These are phyloP conservation scores for Lontra canadensis DNA, from an alignment of 2,113 vertebrate species.

Conservation along the genomic window DNA sequence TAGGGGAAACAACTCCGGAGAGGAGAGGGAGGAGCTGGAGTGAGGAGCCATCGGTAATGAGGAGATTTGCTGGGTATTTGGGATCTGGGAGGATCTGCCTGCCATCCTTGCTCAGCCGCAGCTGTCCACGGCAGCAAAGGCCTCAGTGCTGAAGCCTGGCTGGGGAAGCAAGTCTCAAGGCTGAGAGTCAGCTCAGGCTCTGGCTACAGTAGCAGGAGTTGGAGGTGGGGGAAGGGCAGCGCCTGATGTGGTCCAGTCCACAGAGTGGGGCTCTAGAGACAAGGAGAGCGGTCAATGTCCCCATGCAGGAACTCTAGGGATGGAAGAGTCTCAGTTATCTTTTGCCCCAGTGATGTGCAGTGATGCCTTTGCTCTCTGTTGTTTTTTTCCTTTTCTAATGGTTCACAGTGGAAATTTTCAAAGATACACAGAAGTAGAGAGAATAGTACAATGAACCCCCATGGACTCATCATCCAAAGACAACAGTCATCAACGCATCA, in stretches of 20 bases:
- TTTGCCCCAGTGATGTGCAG: not conserved
- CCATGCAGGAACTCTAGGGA: not conserved
- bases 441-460: not conserved
- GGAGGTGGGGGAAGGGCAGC: no score
- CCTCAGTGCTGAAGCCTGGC: not conserved
- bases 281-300: not conserved
- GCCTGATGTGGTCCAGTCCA: not conserved
- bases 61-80: not conserved
- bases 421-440: not conserved
- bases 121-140: no score
- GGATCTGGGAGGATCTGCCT: not conserved
- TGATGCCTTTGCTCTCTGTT: not conserved
- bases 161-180: not conserved
- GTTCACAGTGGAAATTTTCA: not conserved
- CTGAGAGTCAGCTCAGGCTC: not conserved
- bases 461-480: not conserved
- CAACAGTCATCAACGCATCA: not conserved
- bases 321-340: fast-evolving
- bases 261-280: not conserved
- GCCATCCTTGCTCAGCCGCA: not conserved
- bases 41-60: no score
- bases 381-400: not conserved
- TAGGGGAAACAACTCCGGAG: not conserved
- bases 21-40: not conserved
- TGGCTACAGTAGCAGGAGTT: not conserved